A percentile compares a stretch with the other conserved stretches of the same genome.
These are phyloP conservation scores for Thamnophis sirtalis DNA, from an alignment of 2,113 vertebrate species.

Conservation along the genomic window DNA sequence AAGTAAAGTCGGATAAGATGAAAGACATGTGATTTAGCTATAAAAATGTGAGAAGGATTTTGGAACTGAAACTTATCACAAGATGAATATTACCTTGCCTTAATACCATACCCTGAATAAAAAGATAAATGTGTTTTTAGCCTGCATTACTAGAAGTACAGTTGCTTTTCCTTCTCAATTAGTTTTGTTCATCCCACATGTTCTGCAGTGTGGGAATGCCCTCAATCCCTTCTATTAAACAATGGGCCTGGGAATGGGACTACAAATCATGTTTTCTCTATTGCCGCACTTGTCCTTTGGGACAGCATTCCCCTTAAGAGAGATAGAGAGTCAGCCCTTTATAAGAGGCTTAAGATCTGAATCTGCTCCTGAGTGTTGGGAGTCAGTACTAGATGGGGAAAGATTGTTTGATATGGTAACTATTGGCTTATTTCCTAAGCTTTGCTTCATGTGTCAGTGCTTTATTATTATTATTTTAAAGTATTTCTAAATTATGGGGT, in stretches of 20 bases:
- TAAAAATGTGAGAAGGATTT: not conserved
- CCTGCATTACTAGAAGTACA: not conserved
- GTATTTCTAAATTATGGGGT: not conserved
- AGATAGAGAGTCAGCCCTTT: not conserved
- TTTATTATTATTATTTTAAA: not conserved
- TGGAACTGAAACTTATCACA: not conserved
- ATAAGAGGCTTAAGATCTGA: not conserved
- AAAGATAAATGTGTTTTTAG: not conserved
- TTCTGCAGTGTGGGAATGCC: not conserved
- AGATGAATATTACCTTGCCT: not conserved
- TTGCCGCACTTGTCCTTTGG: not conserved
- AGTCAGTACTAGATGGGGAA: not conserved
- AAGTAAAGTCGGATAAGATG: not conserved
- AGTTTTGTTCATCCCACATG: not conserved
- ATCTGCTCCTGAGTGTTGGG: not conserved
- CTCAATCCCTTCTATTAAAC: not conserved
- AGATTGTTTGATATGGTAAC: not conserved
- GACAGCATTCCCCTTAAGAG: not conserved
- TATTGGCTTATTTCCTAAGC: not conserved
- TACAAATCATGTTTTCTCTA: not conserved
- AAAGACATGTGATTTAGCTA: not conserved
- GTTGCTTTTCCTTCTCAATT: not conserved
- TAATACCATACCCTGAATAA: not conserved
- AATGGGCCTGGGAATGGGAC: not conserved
- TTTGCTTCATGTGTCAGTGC: not conserved